Evolutionary conservation across 1,140 invertebrate genomes (phyloP).

Genomic region (Leptopilina boulardi): DNA sequence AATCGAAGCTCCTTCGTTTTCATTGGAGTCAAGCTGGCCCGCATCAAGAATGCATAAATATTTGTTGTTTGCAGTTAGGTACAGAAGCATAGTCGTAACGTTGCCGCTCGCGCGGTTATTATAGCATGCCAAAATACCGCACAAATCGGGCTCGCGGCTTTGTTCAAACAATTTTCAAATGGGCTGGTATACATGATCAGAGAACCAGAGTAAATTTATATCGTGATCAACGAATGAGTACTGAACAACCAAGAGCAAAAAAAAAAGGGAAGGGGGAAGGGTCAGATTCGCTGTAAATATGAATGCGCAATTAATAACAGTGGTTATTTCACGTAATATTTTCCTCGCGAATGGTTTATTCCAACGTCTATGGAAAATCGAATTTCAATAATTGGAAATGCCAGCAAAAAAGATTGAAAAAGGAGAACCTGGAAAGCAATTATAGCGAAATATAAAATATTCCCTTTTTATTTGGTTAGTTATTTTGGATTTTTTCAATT

Average conservation of each 20-base stretch:
- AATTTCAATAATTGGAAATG: slow-evolving; percentile 21
- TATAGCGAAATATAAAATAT: not conserved
- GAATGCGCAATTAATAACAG: slow-evolving; percentile 26
- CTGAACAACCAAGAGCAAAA: not conserved
- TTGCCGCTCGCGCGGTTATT: slow-evolving; percentile 56
- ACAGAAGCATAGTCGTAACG: slow-evolving; percentile 54
- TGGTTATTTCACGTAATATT: slow-evolving; percentile 18
- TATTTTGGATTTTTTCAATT: not conserved
- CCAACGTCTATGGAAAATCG: slow-evolving; percentile 7
- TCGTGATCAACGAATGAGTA: slow-evolving; percentile 43
- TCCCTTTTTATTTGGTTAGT: not conserved
- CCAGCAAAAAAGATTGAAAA: slow-evolving; percentile 8
- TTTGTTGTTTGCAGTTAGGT: slow-evolving; percentile 57
- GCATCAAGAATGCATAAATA: slow-evolving; percentile 65
- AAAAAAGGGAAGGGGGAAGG: not conserved
- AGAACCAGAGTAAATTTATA: slow-evolving; percentile 53
- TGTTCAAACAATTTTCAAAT: slow-evolving; percentile 66
- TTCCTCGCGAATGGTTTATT: not conserved
- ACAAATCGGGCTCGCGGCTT: slow-evolving; percentile 51
- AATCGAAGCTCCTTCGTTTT: slow-evolving; percentile 5
- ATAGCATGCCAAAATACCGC: slow-evolving; percentile 53
- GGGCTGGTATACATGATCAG: slow-evolving; percentile 43
- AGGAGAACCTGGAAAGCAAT: not conserved
- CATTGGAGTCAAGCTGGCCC: slow-evolving; percentile 15
- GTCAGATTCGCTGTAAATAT: slow-evolving; percentile 4